These are phyloP conservation scores for Hipparchia semele DNA, from an alignment of 2,888 invertebrate genomes.

Conservation along the genomic window DNA sequence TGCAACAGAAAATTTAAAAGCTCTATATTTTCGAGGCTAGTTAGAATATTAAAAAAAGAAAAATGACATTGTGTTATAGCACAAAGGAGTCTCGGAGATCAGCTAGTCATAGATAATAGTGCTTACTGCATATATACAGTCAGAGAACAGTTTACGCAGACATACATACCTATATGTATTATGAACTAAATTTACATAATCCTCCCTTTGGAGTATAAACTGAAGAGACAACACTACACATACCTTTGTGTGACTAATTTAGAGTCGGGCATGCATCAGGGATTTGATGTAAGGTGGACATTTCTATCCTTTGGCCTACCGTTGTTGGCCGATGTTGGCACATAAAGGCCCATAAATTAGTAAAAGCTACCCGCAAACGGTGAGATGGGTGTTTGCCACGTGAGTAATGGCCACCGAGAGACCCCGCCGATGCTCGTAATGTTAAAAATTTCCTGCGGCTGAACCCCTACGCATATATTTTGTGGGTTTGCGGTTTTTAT, in stretches of 20 bases:
- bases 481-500: constrained; percentile 35
- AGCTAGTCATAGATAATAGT: too few relatives aligned
- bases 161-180: background rate
- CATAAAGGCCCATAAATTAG: constrained; percentile 80
- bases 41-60: too few relatives aligned
- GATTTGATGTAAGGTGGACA: constrained; percentile 35
- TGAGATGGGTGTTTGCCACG: constrained; percentile 71
- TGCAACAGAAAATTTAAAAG: too few relatives aligned
- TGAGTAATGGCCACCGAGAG: constrained; percentile 73
- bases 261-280: constrained; percentile 23
- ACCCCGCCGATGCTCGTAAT: constrained; percentile 59
- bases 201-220: background rate
- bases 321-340: constrained; percentile 64
- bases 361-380: constrained; percentile 73
- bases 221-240: background rate
- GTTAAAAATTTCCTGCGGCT: constrained; percentile 47
- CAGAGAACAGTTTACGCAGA: background rate
- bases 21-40: too few relatives aligned
- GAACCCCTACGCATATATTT: constrained; percentile 44
- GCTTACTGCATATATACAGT: too few relatives aligned
- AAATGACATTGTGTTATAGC: too few relatives aligned
- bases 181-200: background rate
- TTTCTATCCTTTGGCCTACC: constrained; percentile 67
- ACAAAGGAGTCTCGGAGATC: too few relatives aligned
- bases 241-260: constrained; percentile 5